Conservation (phyloP, 2,113 vertebrate genomes). For the Melospiza georgiana region DNA sequence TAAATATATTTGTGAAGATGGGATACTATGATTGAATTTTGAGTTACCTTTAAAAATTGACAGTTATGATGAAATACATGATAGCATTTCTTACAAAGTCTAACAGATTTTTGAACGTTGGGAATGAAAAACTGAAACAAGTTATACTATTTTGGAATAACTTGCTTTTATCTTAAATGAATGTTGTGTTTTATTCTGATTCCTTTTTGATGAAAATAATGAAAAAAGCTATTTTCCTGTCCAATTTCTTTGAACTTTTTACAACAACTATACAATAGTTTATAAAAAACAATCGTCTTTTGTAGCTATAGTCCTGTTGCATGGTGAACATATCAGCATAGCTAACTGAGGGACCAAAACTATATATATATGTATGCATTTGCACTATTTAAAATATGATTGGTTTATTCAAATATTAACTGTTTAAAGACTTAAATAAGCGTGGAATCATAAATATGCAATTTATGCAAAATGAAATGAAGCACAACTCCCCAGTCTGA, state of each 20-base stretch:
- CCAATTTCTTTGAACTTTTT: background rate
- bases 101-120: background rate
- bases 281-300: background rate
- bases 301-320: background rate
- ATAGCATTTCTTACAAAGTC: background rate
- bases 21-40: background rate
- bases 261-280: background rate
- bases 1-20: background rate
- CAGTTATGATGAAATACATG: background rate
- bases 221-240: background rate
- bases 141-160: background rate
- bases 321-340: background rate
- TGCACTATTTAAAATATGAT: background rate
- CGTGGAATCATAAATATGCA: background rate
- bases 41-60: background rate
- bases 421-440: background rate
- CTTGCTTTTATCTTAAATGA: background rate
- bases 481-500: background rate
- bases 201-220: background rate
- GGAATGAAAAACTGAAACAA: background rate
- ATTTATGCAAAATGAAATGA: background rate
- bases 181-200: background rate
- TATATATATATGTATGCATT: background rate
- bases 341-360: background rate
- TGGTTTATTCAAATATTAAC: background rate